Evolutionary conservation across 2,888 invertebrate genomes (phyloP), one percentile per base, ranked within the genome.

Genomic region (Drosophila fulvimacula): DNA sequence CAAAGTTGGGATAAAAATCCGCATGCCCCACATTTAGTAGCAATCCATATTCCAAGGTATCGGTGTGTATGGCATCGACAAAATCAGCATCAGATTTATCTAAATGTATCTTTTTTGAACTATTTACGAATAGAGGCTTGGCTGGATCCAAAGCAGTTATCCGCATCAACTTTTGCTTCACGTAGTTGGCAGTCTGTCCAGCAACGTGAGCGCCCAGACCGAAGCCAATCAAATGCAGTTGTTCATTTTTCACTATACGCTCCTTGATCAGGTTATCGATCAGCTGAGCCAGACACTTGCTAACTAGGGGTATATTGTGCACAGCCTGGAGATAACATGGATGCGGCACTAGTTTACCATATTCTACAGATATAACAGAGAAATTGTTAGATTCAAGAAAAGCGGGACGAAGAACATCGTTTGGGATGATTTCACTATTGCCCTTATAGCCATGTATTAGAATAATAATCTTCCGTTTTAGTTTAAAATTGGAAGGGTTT

Each of bases 21-120:
- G 93, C 90, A 72, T 93, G 91, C 0, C 95, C 95, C 73, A 92
- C 78, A 0, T 91, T 67, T 63, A 93, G 93, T 13, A 94, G 75
- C 73, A 84, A 64, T 2, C 95, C 95, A 58, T 93, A 93, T 61
- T 93, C 92, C 52, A 94, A 75, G 0, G 93, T 93, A 83, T 95
- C 94, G 0, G 95, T 95, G 76, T 95, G 95, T n/a, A 95, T 93
- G 0, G 94, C 93, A 78, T 95, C 95, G 0, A 95, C 95, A 74
- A 94, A 94, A 0, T 93, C 91, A 0, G 94, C 95, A 82, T 95
- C 95, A 0, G 83, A 85, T 1, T 90, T 76, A 84, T 94, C 94
- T 15, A 95, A 73, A 79, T 94, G 94, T 49, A 90, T 92, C 0
- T 90, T 90, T 0, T 74, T 57, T 39, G 93, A 91, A 0, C 87